Evolutionary conservation across 2,888 invertebrate species (phyloP).

Genomic region (Notodonta ziczac): DNA sequence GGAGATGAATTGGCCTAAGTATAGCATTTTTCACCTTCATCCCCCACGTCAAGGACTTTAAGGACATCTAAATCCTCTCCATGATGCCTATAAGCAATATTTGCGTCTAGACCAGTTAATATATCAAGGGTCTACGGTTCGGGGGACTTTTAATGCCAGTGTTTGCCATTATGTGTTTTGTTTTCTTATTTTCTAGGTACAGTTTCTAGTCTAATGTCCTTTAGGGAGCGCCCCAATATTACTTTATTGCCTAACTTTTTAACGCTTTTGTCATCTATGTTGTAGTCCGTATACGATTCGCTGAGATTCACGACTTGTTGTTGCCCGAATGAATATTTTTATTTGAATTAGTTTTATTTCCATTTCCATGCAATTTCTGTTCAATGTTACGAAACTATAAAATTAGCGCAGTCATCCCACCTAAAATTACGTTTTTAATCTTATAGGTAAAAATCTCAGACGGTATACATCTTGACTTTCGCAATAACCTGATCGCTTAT

Average conservation of each 20-base stretch:
- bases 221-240: slow-evolving; percentile 31
- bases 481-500: slow-evolving; percentile 1
- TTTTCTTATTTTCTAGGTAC: slow-evolving; percentile 42
- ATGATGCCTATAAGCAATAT: slow-evolving; percentile 53
- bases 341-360: not conserved
- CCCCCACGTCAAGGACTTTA: slow-evolving; percentile 44
- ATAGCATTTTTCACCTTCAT: slow-evolving; percentile 57
- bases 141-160: slow-evolving; percentile 50
- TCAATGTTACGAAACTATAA: no score
- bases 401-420: no score
- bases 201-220: slow-evolving; percentile 37
- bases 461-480: not conserved
- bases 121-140: slow-evolving; percentile 44
- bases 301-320: slow-evolving; percentile 3
- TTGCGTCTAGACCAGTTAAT: slow-evolving; percentile 60
- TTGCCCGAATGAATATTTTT: not conserved
- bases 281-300: not conserved
- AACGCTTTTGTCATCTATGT: slow-evolving; percentile 8
- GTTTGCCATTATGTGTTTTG: slow-evolving; percentile 54
- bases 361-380: no score
- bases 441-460: not conserved
- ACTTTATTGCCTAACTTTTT: slow-evolving; percentile 19
- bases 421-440: not conserved
- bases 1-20: slow-evolving; percentile 34
- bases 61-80: slow-evolving; percentile 50